A percentile compares a stretch with the other conserved stretches of the same genome.
Conservation (phyloP, 1,140 invertebrate genomes). For the Pseudoatta argentina region DNA sequence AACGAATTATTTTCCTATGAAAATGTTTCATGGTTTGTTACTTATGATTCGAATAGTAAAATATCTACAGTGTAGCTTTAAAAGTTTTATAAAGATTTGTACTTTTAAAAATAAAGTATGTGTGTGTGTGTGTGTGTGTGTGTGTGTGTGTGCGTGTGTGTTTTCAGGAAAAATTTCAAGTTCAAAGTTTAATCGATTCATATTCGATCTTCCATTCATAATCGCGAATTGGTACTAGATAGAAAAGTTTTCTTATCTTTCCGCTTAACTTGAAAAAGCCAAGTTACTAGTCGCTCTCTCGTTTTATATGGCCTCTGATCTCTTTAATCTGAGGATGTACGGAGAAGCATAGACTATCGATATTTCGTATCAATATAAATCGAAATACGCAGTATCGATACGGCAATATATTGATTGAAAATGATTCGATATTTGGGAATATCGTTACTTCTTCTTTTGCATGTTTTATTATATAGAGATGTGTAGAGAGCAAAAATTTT, state of each 20-base stretch:
- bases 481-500: too few species aligned
- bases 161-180: not conserved
- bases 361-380: too few species aligned
- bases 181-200: not conserved
- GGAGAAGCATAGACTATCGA: too few species aligned
- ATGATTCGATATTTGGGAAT: too few species aligned
- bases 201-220: conserved; percentile 10
- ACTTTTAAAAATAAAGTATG: not conserved
- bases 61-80: not conserved
- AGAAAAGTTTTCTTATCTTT: not conserved
- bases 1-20: not conserved
- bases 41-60: not conserved
- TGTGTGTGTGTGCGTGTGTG: too few species aligned
- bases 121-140: too few species aligned
- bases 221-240: not conserved
- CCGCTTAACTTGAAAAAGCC: not conserved
- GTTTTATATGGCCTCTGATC: conserved; percentile 52
- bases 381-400: too few species aligned
- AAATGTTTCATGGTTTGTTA: not conserved
- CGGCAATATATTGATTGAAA: too few species aligned
- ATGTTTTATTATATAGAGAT: too few species aligned
- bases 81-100: not conserved
- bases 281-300: conserved; percentile 4
- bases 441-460: too few species aligned
- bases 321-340: too few species aligned